Percentiles rank a stretch among this genome's conserved stretches.
phyloP scores from a whole-genome alignment of 2,113 vertebrate species.

The Rhabdornis inornatus region DNA sequence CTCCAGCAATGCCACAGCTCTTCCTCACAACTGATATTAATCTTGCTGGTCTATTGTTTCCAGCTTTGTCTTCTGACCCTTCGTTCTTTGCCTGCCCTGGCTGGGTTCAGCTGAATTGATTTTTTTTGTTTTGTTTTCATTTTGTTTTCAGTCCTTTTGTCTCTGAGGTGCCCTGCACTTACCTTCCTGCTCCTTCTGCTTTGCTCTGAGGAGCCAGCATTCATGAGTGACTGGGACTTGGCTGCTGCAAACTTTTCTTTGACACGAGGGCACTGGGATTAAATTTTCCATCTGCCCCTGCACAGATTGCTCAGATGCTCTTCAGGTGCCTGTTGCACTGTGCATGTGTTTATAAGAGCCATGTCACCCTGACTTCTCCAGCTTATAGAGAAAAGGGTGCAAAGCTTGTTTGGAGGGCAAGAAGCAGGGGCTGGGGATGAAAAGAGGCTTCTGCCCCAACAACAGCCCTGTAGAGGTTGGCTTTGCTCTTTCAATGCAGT shows the following conservation, averaged over 20 bases:
- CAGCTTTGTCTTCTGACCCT: conserved; percentile 56
- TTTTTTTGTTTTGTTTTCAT: not conserved
- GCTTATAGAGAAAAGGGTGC: not conserved
- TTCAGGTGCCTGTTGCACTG: not conserved
- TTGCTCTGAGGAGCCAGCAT: not conserved
- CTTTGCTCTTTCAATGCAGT: not conserved
- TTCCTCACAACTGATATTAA: conserved; percentile 11
- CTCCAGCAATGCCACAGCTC: not conserved
- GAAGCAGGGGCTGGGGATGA: not conserved
- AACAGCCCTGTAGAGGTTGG: not conserved
- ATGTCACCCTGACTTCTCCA: not conserved
- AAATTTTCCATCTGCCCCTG: not conserved
- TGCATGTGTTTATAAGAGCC: not conserved
- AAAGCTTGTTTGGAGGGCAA: not conserved
- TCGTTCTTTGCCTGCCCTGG: conserved; percentile 48
- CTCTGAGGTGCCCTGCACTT: not conserved
- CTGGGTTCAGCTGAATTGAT: conserved; percentile 47
- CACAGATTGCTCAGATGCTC: not conserved
- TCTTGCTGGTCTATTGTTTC: conserved; percentile 46
- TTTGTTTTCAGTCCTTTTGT: conserved; percentile 36
- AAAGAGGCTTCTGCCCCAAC: not conserved
- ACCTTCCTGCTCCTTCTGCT: conserved; percentile 20
- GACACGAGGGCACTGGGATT: not conserved
- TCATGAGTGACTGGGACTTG: not conserved
- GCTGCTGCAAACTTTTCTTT: not conserved